phyloP scores from a whole-genome alignment of 2,888 invertebrate species.

The Teinopalpus imperialis region DNA sequence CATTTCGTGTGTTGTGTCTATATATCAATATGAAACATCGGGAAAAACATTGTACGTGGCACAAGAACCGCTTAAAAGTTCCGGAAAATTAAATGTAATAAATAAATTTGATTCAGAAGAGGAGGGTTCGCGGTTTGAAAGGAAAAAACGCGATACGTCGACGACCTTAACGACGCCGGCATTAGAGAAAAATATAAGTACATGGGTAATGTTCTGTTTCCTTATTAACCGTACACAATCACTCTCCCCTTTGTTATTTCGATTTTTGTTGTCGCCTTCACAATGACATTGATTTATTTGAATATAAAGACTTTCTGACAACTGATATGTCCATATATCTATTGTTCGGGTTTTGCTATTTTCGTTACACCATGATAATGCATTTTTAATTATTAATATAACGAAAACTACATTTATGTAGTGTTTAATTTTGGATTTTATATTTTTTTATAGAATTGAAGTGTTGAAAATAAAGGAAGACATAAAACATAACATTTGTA shows the following conservation, averaged over 20 bases:
- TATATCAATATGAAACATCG: conserved; percentile 52
- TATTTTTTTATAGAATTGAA: too few relatives aligned
- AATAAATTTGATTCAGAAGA: conserved; percentile 47
- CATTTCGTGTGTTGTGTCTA: conserved; percentile 49
- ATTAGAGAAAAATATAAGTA: conserved; percentile 65
- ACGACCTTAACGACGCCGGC: conserved; percentile 47
- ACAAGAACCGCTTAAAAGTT: conserved; percentile 39
- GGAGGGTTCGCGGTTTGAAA: conserved; percentile 40
- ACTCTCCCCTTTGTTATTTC: conserved; percentile 48
- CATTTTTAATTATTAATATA: too few relatives aligned
- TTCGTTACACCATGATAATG: conserved; percentile 29
- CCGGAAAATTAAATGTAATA: conserved; percentile 54
- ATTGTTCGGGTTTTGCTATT: too few relatives aligned
- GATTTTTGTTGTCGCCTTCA: conserved; percentile 36
- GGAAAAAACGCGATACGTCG: conserved; percentile 66
- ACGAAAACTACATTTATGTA: too few relatives aligned
- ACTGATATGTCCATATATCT: too few relatives aligned
- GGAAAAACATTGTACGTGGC: conserved; percentile 64
- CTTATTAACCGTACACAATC: conserved; percentile 48
- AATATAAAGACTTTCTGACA: too few relatives aligned
- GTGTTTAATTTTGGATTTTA: too few relatives aligned
- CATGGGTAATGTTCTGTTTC: conserved; percentile 69
- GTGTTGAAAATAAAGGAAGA: too few relatives aligned
- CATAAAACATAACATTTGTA: too few relatives aligned
- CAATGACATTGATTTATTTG: conserved; percentile 39